Conservation (phyloP, 2,797 vertebrate genomes). For the Coreius guichenoti region DNA sequence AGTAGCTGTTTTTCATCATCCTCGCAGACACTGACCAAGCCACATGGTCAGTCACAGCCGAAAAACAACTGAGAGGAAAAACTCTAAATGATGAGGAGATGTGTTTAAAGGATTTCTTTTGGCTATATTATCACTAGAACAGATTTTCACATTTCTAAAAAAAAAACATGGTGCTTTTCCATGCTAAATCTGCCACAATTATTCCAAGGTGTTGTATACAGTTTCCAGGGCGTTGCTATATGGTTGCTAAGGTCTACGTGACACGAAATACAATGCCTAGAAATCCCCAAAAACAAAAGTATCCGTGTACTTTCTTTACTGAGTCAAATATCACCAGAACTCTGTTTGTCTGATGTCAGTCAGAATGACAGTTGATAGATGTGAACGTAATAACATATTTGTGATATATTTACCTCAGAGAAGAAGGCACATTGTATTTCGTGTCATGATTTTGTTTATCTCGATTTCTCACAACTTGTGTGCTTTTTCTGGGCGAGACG, state of each 20-base stretch:
- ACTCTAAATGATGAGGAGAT: background rate
- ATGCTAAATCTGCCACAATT: background rate
- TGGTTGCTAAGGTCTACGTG: background rate
- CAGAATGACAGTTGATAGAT: too few relatives aligned
- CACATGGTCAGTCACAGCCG: background rate
- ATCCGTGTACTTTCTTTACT: too few relatives aligned
- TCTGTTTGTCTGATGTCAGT: too few relatives aligned
- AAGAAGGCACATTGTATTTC: too few relatives aligned
- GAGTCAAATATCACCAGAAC: too few relatives aligned
- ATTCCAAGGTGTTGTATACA: background rate
- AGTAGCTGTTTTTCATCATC: conserved; percentile 10
- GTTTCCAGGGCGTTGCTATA: background rate
- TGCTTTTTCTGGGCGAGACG: background rate
- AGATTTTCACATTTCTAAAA: background rate
- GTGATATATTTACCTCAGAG: too few relatives aligned
- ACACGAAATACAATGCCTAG: too few relatives aligned
- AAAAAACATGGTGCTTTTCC: background rate
- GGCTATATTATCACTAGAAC: background rate
- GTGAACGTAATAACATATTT: too few relatives aligned
- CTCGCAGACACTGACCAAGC: conserved; percentile 8
- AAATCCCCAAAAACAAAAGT: too few relatives aligned
- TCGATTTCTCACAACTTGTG: too few relatives aligned
- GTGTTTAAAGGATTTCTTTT: background rate
- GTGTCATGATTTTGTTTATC: too few relatives aligned
- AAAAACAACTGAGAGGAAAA: background rate